These are phyloP conservation scores for Anabacerthia variegaticeps DNA, from an alignment of 2,797 vertebrate species.

Conservation along the genomic window DNA sequence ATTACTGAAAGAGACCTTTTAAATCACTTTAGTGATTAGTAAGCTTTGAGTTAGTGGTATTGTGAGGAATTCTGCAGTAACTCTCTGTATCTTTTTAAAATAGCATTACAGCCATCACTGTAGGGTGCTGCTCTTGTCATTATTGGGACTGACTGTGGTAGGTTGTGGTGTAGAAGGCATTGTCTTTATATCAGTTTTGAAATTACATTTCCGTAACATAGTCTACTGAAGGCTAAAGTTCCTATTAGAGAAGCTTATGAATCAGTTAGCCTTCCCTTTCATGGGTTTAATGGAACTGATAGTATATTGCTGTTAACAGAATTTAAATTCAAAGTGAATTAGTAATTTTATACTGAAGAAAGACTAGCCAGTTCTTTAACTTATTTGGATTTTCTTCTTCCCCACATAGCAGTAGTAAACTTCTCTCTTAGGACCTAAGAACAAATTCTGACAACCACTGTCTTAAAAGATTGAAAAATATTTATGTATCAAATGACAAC, in stretches of 20 bases:
- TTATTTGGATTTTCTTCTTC: neutral
- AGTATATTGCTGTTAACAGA: neutral
- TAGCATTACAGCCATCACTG: neutral
- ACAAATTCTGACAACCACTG: neutral
- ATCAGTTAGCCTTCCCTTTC: neutral
- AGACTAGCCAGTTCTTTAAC: neutral
- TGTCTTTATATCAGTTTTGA: neutral
- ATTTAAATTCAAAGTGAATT: neutral
- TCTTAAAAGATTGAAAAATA: conserved; percentile 54
- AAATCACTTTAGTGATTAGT: neutral
- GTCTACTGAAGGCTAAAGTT: neutral
- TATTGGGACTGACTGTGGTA: neutral
- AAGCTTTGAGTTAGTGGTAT: neutral
- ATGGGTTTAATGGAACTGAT: neutral
- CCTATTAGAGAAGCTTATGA: neutral
- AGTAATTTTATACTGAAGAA: neutral
- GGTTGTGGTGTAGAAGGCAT: neutral
- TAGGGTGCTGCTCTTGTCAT: neutral
- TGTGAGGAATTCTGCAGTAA: neutral
- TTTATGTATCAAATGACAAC: conserved; percentile 36
- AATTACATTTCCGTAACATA: neutral
- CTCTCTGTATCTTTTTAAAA: neutral
- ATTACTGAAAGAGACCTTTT: neutral
- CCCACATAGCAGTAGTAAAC: neutral
- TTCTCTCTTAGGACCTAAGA: neutral